phyloP scores from a whole-genome alignment of 2,888 invertebrate genomes.

The Pseudolycoriella hygida region DNA sequence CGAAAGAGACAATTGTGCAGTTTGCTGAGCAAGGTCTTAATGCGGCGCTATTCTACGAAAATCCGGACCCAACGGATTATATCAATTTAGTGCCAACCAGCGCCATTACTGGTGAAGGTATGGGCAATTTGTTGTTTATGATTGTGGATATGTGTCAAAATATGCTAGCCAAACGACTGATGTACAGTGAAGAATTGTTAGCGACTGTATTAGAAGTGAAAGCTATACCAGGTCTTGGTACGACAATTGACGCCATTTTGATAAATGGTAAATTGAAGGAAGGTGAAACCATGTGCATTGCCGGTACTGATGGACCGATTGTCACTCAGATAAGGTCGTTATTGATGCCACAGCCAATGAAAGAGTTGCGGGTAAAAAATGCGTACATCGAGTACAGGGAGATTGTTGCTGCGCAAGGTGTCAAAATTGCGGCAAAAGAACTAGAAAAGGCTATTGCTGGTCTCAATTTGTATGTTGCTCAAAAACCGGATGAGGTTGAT shows the following conservation, averaged over 20 bases:
- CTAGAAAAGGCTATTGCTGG: slow-evolving; percentile 96
- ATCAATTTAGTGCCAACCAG: slow-evolving; percentile 95
- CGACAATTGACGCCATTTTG: slow-evolving; percentile 96
- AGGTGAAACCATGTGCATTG: slow-evolving; percentile 86
- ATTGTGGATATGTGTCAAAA: slow-evolving; percentile 87
- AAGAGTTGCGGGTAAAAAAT: slow-evolving; percentile 92
- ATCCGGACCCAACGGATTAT: slow-evolving; percentile 83
- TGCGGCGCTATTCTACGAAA: slow-evolving; percentile 88
- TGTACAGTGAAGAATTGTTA: slow-evolving; percentile 84
- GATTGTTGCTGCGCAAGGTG: slow-evolving; percentile 91
- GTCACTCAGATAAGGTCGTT: slow-evolving; percentile 93
- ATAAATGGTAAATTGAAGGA: slow-evolving; percentile 90
- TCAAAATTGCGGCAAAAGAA: slow-evolving; percentile 96
- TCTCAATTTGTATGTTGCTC: slow-evolving; percentile 78
- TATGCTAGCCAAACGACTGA: slow-evolving; percentile 69
- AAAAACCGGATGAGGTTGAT: slow-evolving; percentile 88
- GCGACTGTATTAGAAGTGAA: slow-evolving; percentile 70
- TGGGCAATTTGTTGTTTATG: slow-evolving; percentile 91
- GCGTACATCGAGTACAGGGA: slow-evolving; percentile 90
- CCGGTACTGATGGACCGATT: slow-evolving; percentile 96
- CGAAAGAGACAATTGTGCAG: slow-evolving; percentile 74
- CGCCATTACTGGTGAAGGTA: slow-evolving; percentile 93
- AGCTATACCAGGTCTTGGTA: slow-evolving; percentile 90
- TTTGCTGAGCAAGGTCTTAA: slow-evolving; percentile 92
- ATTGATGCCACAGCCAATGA: slow-evolving; percentile 95